Evolutionary conservation across 2,113 vertebrate species (phyloP).

Genomic region (Dendropsophus ebraccatus): DNA sequence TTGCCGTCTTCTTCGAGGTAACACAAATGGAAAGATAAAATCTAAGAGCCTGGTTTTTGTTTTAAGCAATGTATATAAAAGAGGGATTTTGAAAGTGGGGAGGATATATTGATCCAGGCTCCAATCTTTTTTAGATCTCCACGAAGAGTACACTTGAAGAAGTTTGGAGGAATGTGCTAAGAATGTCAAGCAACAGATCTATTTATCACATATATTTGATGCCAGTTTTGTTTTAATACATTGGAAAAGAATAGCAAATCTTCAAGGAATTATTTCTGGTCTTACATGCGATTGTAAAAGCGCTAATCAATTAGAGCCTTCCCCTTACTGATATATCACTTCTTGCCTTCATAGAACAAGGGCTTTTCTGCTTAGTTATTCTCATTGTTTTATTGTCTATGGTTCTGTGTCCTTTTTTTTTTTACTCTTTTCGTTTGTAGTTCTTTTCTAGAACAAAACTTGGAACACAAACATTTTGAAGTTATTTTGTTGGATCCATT

Average conservation of each 20-base stretch:
- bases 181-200: conserved; percentile 21
- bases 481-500: not conserved
- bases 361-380: not conserved
- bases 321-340: not conserved
- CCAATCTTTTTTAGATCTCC: conserved; percentile 27
- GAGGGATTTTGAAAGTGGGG: conserved; percentile 30
- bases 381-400: not conserved
- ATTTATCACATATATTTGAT: conserved; percentile 39
- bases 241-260: not conserved
- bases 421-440: not conserved
- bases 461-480: conserved; percentile 3
- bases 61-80: conserved; percentile 27
- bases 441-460: not conserved
- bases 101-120: conserved; percentile 36
- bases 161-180: conserved; percentile 10
- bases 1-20: not conserved
- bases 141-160: conserved; percentile 2
- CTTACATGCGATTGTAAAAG: not conserved
- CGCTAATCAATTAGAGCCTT: conserved; percentile 6
- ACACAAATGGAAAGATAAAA: conserved; percentile 19
- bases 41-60: conserved; percentile 34
- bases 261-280: not conserved
- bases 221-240: not conserved
- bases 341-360: not conserved
- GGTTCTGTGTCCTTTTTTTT: not conserved